Base-by-base conservation (phyloP, 1,140 invertebrate species). In the Achatina immaculata region DNA sequence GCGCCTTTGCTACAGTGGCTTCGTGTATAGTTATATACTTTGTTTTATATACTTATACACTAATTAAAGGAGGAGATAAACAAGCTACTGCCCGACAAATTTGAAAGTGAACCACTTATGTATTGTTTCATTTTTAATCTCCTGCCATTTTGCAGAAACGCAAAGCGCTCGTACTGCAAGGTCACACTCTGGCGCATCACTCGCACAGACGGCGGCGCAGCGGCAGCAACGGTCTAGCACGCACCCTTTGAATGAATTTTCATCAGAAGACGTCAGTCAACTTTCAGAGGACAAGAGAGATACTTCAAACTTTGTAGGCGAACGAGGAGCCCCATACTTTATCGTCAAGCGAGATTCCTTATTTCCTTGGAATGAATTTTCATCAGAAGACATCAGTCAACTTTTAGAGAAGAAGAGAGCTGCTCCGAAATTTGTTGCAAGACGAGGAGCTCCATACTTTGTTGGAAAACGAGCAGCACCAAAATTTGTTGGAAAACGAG, bases 371-470 rank as follows among this genome's bases (percentile, higher is more conserved):
- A n/a, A n/a, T n/a, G n/a, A n/a, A n/a, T n/a, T n/a, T n/a, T n/a
- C n/a, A n/a, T n/a, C n/a, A n/a, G n/a, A n/a, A n/a, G n/a, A n/a
- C n/a, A n/a, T n/a, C n/a, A n/a, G n/a, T n/a, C n/a, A n/a, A n/a
- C n/a, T n/a, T n/a, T n/a, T 16, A 62, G n/a, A 62, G 58, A 34
- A 73, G 7, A 48, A 73, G 36, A 43, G 71, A 16, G 31, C 42
- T 42, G 71, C 71, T 34, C 71, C 71, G n/a, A 43, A 45, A 73
- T 73, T 73, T 24, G 71, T 73, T 3, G 71, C 42, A n/a, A 73
- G 42, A 34, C 40, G 71, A 7, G 71, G 71, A 31, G 16, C 71
- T 11, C 58, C 58, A 28, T 62, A 6, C 28, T 73, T 73, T 48
- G 71, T 73, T 4, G 71, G 71, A 19, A 73, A 73, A 21, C 1